These are phyloP conservation scores for Trachops cirrhosus DNA, from an alignment of 2,797 vertebrate species.

Conservation along the genomic window DNA sequence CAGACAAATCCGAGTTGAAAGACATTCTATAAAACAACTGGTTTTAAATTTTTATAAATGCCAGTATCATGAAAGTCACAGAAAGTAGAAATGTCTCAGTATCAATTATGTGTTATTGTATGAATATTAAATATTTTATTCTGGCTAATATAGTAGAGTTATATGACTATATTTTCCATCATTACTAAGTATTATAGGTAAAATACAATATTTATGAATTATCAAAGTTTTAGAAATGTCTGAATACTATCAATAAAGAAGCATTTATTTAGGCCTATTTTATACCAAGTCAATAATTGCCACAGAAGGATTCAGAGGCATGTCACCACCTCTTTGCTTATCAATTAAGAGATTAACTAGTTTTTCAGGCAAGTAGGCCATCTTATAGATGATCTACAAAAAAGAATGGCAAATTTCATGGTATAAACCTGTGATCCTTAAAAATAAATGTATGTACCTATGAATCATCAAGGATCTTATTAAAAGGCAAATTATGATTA, in stretches of 20 bases:
- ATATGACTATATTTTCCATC: neutral
- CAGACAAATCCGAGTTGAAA: neutral
- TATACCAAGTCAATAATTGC: neutral
- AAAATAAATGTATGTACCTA: neutral
- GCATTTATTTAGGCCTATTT: neutral
- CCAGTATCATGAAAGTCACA: neutral
- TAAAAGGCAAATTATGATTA: neutral
- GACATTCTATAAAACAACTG: neutral
- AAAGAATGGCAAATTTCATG: neutral
- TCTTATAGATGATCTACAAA: neutral
- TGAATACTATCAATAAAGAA: neutral
- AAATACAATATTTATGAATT: neutral
- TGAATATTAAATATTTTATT: neutral
- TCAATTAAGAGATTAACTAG: neutral
- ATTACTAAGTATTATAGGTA: neutral
- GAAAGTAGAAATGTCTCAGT: neutral
- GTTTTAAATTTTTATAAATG: neutral
- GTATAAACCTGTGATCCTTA: neutral
- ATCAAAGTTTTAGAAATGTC: neutral
- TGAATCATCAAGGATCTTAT: neutral
- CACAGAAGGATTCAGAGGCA: neutral
- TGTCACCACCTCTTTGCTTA: neutral
- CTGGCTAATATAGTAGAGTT: neutral
- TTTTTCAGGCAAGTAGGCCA: neutral
- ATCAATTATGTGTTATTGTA: neutral